phyloP scores from a whole-genome alignment of 2,888 invertebrate species.

The Pyrocoelia pectoralis region DNA sequence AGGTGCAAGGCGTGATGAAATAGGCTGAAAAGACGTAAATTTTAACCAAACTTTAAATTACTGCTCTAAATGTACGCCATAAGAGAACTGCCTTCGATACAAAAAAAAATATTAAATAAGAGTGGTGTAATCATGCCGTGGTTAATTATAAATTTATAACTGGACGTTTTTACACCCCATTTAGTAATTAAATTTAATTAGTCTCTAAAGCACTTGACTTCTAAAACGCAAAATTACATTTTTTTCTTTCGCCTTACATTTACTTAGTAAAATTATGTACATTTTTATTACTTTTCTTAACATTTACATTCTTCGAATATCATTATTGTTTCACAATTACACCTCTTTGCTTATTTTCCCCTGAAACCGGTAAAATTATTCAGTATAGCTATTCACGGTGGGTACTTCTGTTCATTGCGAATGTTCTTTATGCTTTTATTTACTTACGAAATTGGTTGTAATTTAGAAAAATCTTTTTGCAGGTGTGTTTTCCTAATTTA shows the following conservation, averaged over 20 bases:
- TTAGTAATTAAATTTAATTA: slow-evolving; percentile 55
- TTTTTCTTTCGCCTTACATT: slow-evolving; percentile 24
- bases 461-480: slow-evolving; percentile 1
- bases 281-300: slow-evolving; percentile 19
- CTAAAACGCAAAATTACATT: slow-evolving; percentile 43
- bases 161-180: slow-evolving; percentile 50
- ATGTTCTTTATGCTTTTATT: not conserved
- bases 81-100: slow-evolving; percentile 13
- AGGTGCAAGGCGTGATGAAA: slow-evolving; percentile 42
- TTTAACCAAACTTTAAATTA: slow-evolving; percentile 41
- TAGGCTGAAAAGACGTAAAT: slow-evolving; percentile 38
- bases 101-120: slow-evolving; percentile 31
- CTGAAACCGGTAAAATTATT: not conserved
- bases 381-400: not conserved
- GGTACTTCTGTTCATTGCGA: not conserved
- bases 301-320: slow-evolving; percentile 25
- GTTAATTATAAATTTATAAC: slow-evolving; percentile 48
- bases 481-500: not conserved
- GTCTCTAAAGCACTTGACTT: slow-evolving; percentile 42
- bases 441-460: not conserved
- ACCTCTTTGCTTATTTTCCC: not conserved
- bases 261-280: slow-evolving; percentile 29
- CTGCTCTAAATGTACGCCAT: slow-evolving; percentile 31
- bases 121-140: slow-evolving; percentile 24
- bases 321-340: not conserved